Evolutionary conservation across 2,797 vertebrate genomes (phyloP), one percentile per base, ranked within the genome.

Genomic region (Melanotaenia nigrans): DNA sequence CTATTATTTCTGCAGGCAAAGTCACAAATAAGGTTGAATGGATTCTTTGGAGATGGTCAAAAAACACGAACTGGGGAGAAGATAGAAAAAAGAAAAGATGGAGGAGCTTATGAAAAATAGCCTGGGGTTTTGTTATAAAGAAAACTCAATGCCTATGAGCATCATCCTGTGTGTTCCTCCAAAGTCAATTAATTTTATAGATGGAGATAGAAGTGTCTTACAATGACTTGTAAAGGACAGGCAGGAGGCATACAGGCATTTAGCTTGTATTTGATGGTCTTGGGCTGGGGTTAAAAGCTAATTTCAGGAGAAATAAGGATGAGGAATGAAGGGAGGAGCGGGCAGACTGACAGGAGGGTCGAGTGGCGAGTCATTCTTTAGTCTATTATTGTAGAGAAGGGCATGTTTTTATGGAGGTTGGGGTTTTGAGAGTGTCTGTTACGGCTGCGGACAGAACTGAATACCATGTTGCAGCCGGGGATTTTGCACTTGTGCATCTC

Each of bases 401-500:
- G 96, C 90, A 96, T 94, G 94, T 98, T 97, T 95, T 98, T 99
- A 95, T 99, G 98, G 87, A 99, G 95, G 87, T 98, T 99, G 57
- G 98, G 97, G 94, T 99, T 99, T 94, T 99, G 97, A 91, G 97
- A 98, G 92, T 98, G 97, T 91, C 97, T 93, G 82, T 99, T 99
- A 71, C 97, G 95, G 93, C 97, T 99, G 87, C 97, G 97, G 85
- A 98, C 97, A 25, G 97, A 99, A 79, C 97, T 99, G 85, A 99
- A 99, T 95, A 97, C 97, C 97, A 99, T 98, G 92, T 99, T 99
- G 93, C 97, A 99, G 82, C 97, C 96, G 1, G 96, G 95, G 86
- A 98, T 95, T 94, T 98, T 99, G 93, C 98, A 99, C 89, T 97
- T 98, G 94, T 99, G 98, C 97, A 99, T 99, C 90, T 99, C 97